phyloP scores from a whole-genome alignment of 2,113 vertebrate species.

The Mobula hypostoma region DNA sequence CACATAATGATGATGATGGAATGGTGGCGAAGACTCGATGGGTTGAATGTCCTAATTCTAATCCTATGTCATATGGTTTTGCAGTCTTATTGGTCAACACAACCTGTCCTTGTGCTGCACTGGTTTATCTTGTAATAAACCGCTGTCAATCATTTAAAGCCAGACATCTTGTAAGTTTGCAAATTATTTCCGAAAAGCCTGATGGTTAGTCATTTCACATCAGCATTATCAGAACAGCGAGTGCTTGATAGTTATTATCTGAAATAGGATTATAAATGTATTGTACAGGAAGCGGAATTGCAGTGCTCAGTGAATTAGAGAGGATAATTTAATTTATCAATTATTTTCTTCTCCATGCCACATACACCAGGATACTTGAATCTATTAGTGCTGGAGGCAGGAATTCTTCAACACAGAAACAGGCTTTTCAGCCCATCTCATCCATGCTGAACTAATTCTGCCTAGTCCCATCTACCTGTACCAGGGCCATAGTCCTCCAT shows the following conservation, averaged over 20 bases:
- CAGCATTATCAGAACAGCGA: background rate
- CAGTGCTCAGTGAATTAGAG: background rate
- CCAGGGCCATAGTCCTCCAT: no score
- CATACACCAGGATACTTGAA: background rate
- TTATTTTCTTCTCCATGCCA: background rate
- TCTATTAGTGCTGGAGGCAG: background rate
- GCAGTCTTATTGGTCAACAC: no score
- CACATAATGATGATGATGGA: no score
- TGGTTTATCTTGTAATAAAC: background rate
- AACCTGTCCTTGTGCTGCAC: no score
- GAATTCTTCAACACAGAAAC: background rate
- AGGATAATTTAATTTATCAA: background rate
- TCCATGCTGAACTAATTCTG: no score
- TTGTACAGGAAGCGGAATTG: background rate
- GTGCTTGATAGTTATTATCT: background rate
- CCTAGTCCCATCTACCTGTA: no score
- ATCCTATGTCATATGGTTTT: no score
- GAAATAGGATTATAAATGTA: background rate
- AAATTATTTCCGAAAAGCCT: background rate
- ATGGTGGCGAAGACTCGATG: no score
- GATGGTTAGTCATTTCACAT: background rate
- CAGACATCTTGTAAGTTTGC: background rate
- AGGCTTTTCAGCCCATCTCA: no score
- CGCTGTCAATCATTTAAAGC: background rate
- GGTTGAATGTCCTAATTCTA: no score